Conservation (phyloP, 2,113 vertebrate species). For the Chlorodrepanis virens region DNA sequence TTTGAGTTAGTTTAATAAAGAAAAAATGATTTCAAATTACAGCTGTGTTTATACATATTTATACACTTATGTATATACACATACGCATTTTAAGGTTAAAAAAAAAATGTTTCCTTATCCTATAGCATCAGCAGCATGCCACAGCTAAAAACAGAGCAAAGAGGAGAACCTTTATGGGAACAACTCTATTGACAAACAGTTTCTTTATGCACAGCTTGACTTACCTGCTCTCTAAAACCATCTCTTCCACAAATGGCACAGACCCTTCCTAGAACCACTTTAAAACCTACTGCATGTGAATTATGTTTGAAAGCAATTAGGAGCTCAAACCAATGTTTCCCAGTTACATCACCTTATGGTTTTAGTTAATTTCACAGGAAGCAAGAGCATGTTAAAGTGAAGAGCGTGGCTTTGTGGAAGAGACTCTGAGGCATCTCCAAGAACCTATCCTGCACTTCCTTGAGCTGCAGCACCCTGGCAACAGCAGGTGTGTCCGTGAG, state of each 20-base stretch:
- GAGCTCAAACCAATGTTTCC: neutral
- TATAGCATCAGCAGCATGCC: constrained; percentile 77
- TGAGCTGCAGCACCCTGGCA: constrained; percentile 19
- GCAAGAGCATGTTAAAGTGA: neutral
- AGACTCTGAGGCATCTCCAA: constrained; percentile 19
- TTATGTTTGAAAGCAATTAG: neutral
- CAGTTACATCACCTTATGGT: neutral
- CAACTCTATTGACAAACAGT: constrained; percentile 35
- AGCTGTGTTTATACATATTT: constrained; percentile 72
- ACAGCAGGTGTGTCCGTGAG: constrained; percentile 11
- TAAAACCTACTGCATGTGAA: neutral
- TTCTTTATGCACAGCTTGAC: constrained; percentile 25
- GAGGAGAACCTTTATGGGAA: constrained; percentile 35
- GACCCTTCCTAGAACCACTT: constrained; percentile 18
- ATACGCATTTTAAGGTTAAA: constrained; percentile 25
- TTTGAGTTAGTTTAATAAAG: constrained; percentile 56
- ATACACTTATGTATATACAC: constrained; percentile 72
- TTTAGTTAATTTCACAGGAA: neutral
- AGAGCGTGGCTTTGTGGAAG: constrained; percentile 70
- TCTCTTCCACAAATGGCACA: constrained; percentile 73
- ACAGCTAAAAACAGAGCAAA: constrained; percentile 80
- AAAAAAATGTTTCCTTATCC: constrained; percentile 82
- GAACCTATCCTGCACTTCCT: neutral
- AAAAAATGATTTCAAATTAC: constrained; percentile 67
- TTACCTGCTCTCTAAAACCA: constrained; percentile 74